Evolutionary conservation across 2,888 invertebrate species (phyloP), one percentile per base, ranked within the genome.

Genomic region (Teleiodes luculella): DNA sequence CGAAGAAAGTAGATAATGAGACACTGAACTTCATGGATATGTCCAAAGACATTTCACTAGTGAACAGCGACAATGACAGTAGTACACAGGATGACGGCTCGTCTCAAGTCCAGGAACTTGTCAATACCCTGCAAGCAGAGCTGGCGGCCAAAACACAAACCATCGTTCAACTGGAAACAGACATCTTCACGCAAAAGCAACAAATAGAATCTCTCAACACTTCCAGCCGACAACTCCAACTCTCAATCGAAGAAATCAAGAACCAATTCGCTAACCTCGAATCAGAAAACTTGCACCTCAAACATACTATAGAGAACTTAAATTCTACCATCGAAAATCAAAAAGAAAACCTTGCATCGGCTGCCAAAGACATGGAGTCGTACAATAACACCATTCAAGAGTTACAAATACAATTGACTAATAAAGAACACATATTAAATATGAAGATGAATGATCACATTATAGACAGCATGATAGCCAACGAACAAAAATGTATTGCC

Each of bases 401-500:
- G 59, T 62, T 88, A 30, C 79, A 86, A 67, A 69, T 67, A 10
- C 74, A 81, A 64, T 56, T 86, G 24, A 63, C 60, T 1, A 59
- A 71, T 16, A 78, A 76, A 64, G 78, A 78, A 49, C 66, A 57
- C 31, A 39, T 66, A 31, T 55, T 63, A 1, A 66, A 64, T 52
- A 41, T 72, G 7, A 62, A 65, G 53, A 64, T 81, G 20, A 68
- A 61, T 56, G 80, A 83, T 24, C 64, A 55, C 45, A 55, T 72
- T 31, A 59, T 86, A 53, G 80, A 83, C 61, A 67, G 56, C 52
- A 77, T 87, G 75, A 72, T 86, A 51, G 65, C 71, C 1, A 83
- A 76, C 54, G 88, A 88, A 74, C 76, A 85, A 52, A 74, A 74
- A 52, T 69, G 81, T 55, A 72, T 83, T 48, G 74, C 82, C 11